phyloP scores from a whole-genome alignment of 1,140 invertebrate species.

The Probaryconus sp. region DNA sequence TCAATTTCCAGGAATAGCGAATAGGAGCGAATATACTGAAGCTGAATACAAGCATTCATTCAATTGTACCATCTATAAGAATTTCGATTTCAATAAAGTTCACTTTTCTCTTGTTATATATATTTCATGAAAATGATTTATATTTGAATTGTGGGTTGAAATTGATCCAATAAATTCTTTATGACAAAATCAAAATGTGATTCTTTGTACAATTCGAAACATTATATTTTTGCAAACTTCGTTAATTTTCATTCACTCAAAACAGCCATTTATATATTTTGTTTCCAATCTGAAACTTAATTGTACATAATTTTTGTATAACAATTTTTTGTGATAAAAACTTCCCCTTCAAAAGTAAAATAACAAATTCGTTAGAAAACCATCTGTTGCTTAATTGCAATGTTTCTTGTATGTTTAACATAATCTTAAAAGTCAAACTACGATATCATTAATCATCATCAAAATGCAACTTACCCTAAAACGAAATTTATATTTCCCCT shows the following conservation, averaged over 20 bases:
- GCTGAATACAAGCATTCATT: slow-evolving; percentile 28
- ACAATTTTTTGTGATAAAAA: no score
- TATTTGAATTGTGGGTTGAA: no score
- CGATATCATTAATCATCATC: slow-evolving; percentile 35
- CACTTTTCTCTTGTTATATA: slow-evolving; percentile 24
- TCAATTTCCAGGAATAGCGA: slow-evolving; percentile 38
- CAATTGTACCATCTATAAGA: not conserved
- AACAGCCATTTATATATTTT: no score
- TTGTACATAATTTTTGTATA: no score
- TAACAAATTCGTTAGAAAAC: no score
- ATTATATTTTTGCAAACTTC: no score
- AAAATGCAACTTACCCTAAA: slow-evolving; percentile 3
- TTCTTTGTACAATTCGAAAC: no score
- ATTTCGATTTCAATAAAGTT: slow-evolving; percentile 10
- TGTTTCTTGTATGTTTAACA: slow-evolving; percentile 24
- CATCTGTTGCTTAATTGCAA: slow-evolving; percentile 36
- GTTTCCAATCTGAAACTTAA: no score
- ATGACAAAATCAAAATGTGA: not conserved
- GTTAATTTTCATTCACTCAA: no score
- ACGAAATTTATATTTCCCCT: slow-evolving; percentile 2
- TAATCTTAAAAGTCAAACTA: not conserved
- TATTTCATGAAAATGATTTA: slow-evolving; percentile 13
- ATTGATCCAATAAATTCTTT: no score
- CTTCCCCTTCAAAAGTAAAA: no score
- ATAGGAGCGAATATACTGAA: not conserved